Evolutionary conservation across 92 coral and sea anemone genomes (phyloP).

Genomic region (Pocillopora meandrina): DNA sequence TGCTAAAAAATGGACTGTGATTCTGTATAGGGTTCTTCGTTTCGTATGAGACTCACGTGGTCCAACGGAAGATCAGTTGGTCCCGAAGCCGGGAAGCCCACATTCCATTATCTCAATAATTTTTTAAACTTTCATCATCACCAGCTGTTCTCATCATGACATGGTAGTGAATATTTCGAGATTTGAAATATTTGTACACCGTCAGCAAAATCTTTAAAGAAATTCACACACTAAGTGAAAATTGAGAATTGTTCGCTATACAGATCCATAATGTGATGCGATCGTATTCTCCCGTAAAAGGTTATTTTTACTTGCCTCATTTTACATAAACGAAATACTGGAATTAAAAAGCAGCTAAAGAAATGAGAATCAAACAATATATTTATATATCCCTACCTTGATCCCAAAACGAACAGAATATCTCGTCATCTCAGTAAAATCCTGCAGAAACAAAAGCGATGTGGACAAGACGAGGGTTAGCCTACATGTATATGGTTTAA

Average conservation of each 20-base stretch:
- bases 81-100: background rate
- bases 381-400: conserved; percentile 1
- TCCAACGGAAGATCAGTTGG: background rate
- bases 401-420: background rate
- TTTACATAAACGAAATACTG: no score
- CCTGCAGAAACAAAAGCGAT: conserved; percentile 9
- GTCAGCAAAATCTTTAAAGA: background rate
- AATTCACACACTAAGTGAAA: background rate
- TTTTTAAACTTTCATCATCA: background rate
- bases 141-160: background rate
- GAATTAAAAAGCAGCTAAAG: background rate
- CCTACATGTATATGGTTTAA: background rate
- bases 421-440: background rate
- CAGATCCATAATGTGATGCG: background rate
- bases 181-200: background rate
- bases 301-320: no score
- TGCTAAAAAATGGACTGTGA: background rate
- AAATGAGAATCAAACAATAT: background rate
- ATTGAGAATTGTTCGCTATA: background rate
- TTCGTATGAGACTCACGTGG: background rate
- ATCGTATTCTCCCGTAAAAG: no score
- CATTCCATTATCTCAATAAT: background rate
- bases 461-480: background rate
- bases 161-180: conserved; percentile 1
- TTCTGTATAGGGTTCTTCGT: background rate